Base-by-base conservation (phyloP, 2,888 invertebrate species). In the Harpagoxenus sublaevis region DNA sequence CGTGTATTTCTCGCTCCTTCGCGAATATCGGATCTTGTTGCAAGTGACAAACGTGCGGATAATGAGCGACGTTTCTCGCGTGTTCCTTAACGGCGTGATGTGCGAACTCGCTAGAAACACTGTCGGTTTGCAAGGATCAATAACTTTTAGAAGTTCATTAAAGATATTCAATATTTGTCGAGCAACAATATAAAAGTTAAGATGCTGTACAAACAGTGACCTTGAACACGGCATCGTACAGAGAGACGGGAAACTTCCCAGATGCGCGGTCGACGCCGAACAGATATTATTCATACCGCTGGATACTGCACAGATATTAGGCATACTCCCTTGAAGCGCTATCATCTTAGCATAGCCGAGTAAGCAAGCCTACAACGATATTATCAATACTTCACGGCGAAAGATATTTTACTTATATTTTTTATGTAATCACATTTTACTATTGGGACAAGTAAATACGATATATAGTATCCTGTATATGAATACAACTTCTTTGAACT, bases 301-400 rank as follows among this genome's bases (percentile, higher is more conserved):
- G 88, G 87, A 84, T 18, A 85, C 84, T 39, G 88, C 83, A 75
- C 84, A 88, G 9, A 89, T 82, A 86, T 94, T 94, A 31, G 93
- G 92, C 73, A 94, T 89, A 86, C 93, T 94, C 88, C 94, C 94
- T 84, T 93, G 93, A 39, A 94, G 90, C 51, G 93, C 92, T 79
- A 94, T 91, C 77, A 92, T 90, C 84, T 91, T 93, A 28, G 92
- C 92, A 63, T 93, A 94, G 45, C 91, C 92, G 88, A 93, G 87
- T 55, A 93, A 90, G 84, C 94, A 94, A 74, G 89, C 91, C 94
- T 94, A 84, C 68, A 84, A 85, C 68, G 62, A 63, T 79, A 84
- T 81, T 60, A 53, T 75, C 60, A 79, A 66, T 70, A 74, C 63
- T 53, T 82, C 63, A 73, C 45, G n/a, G 55, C 18, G 48, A 55